A percentile compares a stretch with the other conserved stretches of the same genome.
Evolutionary conservation across 2,113 vertebrate species (phyloP).

Genomic region (Chionomys nivalis): DNA sequence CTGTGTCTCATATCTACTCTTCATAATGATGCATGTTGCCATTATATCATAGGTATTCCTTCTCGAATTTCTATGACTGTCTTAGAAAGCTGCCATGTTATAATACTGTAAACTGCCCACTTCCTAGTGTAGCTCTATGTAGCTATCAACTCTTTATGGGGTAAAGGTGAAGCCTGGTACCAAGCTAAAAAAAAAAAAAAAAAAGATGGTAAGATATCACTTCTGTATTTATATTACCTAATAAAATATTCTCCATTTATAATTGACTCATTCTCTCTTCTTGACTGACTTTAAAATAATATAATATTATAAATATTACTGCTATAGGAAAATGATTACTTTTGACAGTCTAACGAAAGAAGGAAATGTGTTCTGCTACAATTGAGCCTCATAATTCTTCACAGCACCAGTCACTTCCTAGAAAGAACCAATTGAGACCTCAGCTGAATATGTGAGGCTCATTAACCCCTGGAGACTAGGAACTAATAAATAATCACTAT

Average conservation of each 20-base stretch:
- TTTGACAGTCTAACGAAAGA: too few species aligned
- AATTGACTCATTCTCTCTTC: background rate
- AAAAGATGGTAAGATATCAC: rapidly evolving
- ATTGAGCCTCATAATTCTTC: too few species aligned
- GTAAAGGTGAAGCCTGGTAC: background rate
- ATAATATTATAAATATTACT: background rate
- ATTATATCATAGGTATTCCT: background rate
- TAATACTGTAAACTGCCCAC: background rate
- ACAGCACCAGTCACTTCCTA: rapidly evolving
- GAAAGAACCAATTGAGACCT: rapidly evolving
- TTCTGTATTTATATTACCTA: background rate
- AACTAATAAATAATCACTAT: background rate
- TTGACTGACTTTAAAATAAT: background rate
- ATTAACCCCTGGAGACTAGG: background rate
- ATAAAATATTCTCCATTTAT: background rate
- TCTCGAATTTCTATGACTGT: too few species aligned
- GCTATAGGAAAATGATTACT: background rate
- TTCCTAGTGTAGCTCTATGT: background rate
- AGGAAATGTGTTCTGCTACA: background rate
- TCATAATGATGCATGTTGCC: background rate
- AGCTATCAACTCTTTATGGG: too few species aligned
- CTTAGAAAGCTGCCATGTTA: rapidly evolving
- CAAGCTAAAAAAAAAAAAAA: background rate
- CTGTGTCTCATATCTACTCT: too few species aligned
- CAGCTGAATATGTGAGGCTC: rapidly evolving